Evolutionary conservation across 2,888 invertebrate species (phyloP).

Genomic region (Callimorpha dominula): DNA sequence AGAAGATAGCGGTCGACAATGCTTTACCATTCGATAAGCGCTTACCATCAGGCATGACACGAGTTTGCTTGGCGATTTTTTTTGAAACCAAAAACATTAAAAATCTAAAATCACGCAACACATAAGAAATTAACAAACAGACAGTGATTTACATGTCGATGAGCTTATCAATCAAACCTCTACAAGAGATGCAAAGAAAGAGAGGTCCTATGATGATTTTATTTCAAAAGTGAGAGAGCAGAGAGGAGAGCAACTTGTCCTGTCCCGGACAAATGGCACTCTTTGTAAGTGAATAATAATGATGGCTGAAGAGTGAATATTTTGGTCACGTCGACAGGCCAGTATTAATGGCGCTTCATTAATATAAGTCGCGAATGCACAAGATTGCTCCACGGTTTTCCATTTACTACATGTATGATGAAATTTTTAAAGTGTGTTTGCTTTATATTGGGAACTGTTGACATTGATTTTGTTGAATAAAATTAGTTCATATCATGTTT

Average conservation of each 20-base stretch:
- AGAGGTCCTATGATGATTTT: constrained; percentile 1
- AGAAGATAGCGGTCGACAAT: too few relatives aligned
- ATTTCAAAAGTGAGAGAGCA: neutral
- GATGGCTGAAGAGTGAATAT: constrained; percentile 38
- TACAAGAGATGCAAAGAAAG: neutral
- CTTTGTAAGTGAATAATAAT: constrained; percentile 54
- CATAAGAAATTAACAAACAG: neutral
- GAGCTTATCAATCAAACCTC: neutral
- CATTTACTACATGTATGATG: constrained; percentile 10
- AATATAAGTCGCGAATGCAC: constrained; percentile 37
- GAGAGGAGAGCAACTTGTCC: neutral
- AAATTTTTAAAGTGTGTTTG: constrained; percentile 12
- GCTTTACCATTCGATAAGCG: too few relatives aligned
- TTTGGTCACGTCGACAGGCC: constrained; percentile 47
- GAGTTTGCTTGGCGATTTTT: too few relatives aligned
- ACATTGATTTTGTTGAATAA: neutral
- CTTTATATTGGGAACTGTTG: neutral
- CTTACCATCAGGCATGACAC: too few relatives aligned
- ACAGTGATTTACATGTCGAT: neutral
- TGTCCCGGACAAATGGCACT: constrained; percentile 43
- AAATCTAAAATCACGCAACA: neutral
- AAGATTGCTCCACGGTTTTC: constrained; percentile 23
- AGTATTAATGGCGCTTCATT: constrained; percentile 47
- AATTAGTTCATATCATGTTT: too few relatives aligned
- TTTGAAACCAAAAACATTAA: too few relatives aligned